These are phyloP conservation scores for Zootoca vivipara DNA, from an alignment of 2,113 vertebrate species.

Conservation along the genomic window DNA sequence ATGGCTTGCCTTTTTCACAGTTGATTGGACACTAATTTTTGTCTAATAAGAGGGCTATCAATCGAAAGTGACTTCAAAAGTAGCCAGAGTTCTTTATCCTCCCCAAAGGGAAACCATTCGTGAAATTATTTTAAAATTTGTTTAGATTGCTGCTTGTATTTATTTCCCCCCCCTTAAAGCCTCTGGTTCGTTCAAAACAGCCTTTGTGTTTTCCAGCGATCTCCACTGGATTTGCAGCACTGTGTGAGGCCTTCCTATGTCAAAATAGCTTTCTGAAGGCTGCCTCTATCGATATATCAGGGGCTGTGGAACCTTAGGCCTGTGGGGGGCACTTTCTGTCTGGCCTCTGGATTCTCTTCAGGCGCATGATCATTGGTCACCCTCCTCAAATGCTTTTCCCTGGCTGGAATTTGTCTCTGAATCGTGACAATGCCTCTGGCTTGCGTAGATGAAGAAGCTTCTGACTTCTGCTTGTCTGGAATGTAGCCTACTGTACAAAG, in stretches of 20 bases:
- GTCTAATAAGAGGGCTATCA: constrained; percentile 74
- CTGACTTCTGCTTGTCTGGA: no score
- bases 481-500: no score
- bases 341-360: no score
- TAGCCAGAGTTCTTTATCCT: constrained; percentile 58
- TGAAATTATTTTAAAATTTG: constrained; percentile 74
- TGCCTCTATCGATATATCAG: constrained; percentile 11
- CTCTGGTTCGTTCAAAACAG: constrained; percentile 48
- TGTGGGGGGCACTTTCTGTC: no score
- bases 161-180: constrained; percentile 51
- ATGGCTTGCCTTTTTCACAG: constrained; percentile 72
- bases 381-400: no score
- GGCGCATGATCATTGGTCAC: no score
- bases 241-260: constrained; percentile 54
- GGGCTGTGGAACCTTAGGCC: no score
- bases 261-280: constrained; percentile 42
- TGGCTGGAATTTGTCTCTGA: no score
- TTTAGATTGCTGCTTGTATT: constrained; percentile 66
- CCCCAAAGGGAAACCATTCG: constrained; percentile 69
- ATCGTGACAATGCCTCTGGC: no score
- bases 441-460: no score
- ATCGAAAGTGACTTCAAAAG: constrained; percentile 67
- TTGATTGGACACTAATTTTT: constrained; percentile 75
- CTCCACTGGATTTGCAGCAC: constrained; percentile 58
- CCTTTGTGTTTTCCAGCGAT: constrained; percentile 34